phyloP scores from a whole-genome alignment of 1,140 invertebrate genomes.

The Conus ventricosus region DNA sequence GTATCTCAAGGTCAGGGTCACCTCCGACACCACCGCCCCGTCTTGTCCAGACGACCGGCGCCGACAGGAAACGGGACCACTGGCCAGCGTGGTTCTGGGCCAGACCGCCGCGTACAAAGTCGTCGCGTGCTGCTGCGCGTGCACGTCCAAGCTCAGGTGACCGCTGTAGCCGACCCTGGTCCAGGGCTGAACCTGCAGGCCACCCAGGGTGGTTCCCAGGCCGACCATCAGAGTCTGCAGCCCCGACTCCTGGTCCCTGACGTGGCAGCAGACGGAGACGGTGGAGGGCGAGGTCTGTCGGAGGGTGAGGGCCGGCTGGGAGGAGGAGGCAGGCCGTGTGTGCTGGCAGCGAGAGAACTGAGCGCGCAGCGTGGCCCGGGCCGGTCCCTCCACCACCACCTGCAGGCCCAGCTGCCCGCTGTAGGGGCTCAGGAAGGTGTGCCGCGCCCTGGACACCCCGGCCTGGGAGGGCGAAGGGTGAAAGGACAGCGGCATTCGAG shows the following conservation, averaged over 20 bases:
- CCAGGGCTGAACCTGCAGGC: constrained; percentile 39
- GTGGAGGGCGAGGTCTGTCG: constrained; percentile 39
- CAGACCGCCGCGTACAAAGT: constrained; percentile 33
- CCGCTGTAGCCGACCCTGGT: neutral
- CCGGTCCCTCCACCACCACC: neutral
- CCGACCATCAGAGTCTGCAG: constrained; percentile 34
- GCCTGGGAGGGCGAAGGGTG: neutral
- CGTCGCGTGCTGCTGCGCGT: constrained; percentile 37
- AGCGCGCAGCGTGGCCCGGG: neutral
- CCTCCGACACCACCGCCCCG: constrained; percentile 29
- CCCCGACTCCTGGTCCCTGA: constrained; percentile 45
- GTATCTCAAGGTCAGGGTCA: constrained; percentile 30
- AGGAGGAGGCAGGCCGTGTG: neutral
- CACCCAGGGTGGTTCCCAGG: constrained; percentile 40
- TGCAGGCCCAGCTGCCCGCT: neutral
- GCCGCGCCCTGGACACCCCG: neutral
- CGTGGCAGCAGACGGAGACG: constrained; percentile 36
- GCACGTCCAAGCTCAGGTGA: constrained; percentile 32
- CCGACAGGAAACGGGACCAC: constrained; percentile 30
- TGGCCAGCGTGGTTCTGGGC: constrained; percentile 45
- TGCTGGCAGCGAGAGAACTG: neutral
- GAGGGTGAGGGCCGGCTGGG: constrained; percentile 3
- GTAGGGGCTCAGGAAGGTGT: neutral
- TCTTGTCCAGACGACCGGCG: constrained; percentile 41
- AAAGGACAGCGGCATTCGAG: constrained; percentile 8